phyloP scores from a whole-genome alignment of 2,797 vertebrate genomes.

The Poeciliopsis infans region DNA sequence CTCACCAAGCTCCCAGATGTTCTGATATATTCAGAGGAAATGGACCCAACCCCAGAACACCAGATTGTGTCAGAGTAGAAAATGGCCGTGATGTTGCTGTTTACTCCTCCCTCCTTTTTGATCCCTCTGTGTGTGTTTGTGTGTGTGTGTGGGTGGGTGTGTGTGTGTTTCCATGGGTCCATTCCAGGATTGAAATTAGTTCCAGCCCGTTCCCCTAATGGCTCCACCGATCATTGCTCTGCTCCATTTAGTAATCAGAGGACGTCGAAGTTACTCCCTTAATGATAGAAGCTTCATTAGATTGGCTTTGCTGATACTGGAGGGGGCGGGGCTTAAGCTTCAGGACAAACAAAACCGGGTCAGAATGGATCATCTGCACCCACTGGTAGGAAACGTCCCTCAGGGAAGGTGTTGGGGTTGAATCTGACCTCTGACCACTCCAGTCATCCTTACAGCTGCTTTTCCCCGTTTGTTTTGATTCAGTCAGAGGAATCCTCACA shows the following conservation, averaged over 20 bases:
- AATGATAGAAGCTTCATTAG: slow-evolving; percentile 80
- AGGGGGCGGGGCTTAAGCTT: slow-evolving; percentile 9
- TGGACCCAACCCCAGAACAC: slow-evolving; percentile 22
- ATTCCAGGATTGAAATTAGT: slow-evolving; percentile 80
- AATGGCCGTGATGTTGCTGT: slow-evolving; percentile 63
- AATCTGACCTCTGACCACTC: not conserved
- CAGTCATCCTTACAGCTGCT: not conserved
- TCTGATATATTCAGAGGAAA: not conserved
- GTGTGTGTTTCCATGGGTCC: slow-evolving; percentile 51
- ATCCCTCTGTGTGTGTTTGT: slow-evolving; percentile 13
- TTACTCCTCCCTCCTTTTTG: slow-evolving; percentile 47
- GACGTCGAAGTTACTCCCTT: slow-evolving; percentile 79
- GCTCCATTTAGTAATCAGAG: slow-evolving; percentile 83
- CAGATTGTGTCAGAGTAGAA: slow-evolving; percentile 47
- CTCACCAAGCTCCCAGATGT: not conserved
- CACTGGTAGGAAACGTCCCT: not conserved
- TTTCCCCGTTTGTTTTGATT: not conserved
- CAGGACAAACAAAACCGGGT: not conserved
- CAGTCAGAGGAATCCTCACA: not conserved
- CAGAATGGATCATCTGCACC: too few species aligned
- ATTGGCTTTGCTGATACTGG: slow-evolving; percentile 63
- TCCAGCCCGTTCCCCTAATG: slow-evolving; percentile 80
- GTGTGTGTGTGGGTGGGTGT: not conserved
- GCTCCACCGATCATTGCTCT: slow-evolving; percentile 81
- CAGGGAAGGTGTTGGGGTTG: not conserved